Conservation (phyloP, 1,140 invertebrate species). For the Bombus polaris region DNA sequence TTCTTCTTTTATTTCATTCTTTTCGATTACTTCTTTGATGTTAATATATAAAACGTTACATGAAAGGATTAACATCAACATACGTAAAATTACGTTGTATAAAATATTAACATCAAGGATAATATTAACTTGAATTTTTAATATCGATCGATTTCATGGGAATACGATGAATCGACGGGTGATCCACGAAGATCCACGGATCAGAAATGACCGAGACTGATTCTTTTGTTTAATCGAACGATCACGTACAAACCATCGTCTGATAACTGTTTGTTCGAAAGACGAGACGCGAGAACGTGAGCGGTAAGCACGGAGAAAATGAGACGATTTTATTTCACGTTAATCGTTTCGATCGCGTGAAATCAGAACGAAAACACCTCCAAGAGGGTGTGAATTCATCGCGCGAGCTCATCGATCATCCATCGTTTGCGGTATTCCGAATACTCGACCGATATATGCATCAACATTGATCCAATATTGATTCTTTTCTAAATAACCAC, state of each 20-base stretch:
- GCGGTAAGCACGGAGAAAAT: conserved; percentile 9
- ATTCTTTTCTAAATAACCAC: neutral
- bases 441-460: conserved; percentile 21
- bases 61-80: too few species aligned
- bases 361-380: neutral
- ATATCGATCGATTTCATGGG: conserved; percentile 14
- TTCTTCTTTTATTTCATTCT: neutral
- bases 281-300: conserved; percentile 38
- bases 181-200: conserved; percentile 22
- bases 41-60: too few species aligned
- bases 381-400: neutral
- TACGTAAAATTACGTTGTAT: too few species aligned
- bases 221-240: conserved; percentile 21
- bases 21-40: neutral
- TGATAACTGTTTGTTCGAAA: conserved; percentile 18
- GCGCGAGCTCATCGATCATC: neutral
- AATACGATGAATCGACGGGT: conserved; percentile 10
- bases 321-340: conserved; percentile 18
- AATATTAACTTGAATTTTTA: too few species aligned
- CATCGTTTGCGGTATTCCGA: conserved; percentile 17
- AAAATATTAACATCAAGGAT: too few species aligned
- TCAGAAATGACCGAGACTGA: conserved; percentile 13
- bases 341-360: neutral
- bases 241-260: conserved; percentile 29
- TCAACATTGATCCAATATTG: conserved; percentile 11